A percentile compares a stretch with the other conserved stretches of the same genome.
Evolutionary conservation across 2,113 vertebrate genomes (phyloP).

Genomic region (Indicator maculatus): DNA sequence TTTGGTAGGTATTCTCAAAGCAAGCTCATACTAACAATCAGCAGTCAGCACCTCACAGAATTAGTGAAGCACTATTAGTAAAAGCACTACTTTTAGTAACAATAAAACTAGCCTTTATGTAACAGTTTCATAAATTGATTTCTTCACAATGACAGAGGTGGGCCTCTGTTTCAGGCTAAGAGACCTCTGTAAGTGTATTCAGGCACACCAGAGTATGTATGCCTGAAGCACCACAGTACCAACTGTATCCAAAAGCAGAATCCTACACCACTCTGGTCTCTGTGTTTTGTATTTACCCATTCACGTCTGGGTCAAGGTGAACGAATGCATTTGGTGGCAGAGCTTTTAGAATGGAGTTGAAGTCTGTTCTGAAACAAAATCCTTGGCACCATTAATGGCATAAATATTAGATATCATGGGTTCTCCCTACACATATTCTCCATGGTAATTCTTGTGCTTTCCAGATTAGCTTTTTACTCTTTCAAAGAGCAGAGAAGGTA

Average conservation of each 20-base stretch:
- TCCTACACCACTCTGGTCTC: background rate
- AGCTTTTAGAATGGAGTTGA: background rate
- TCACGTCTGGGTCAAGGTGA: background rate
- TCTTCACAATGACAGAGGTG: accelerated
- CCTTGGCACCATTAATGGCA: background rate
- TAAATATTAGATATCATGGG: background rate
- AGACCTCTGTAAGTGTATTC: background rate
- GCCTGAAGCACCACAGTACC: accelerated
- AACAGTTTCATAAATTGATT: background rate
- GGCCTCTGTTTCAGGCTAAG: background rate
- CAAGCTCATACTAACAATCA: background rate
- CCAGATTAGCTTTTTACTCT: background rate
- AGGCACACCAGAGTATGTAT: background rate
- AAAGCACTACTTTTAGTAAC: background rate
- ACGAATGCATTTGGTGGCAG: background rate
- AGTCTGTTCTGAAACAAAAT: background rate
- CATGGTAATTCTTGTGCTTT: background rate
- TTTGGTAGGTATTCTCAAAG: background rate
- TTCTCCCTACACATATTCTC: background rate
- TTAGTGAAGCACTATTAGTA: background rate
- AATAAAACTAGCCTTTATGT: background rate
- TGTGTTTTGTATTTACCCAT: background rate
- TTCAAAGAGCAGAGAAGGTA: background rate
- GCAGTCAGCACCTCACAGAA: accelerated
- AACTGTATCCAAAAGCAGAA: background rate